Conservation (phyloP, 1,140 invertebrate genomes). For the Drosophila sechellia region DNA sequence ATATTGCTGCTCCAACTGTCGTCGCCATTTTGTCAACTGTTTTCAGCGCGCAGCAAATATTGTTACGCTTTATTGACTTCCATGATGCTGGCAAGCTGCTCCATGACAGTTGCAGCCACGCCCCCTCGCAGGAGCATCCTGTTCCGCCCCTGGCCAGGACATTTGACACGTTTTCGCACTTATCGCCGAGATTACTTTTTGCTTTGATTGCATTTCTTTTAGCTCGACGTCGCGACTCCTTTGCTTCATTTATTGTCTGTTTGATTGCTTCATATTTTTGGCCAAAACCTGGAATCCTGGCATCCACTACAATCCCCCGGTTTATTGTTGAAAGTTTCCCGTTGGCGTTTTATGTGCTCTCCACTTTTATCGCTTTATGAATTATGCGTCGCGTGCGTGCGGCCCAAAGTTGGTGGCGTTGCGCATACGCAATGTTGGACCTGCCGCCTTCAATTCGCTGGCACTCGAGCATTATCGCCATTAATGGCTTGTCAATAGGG, state of each 20-base stretch:
- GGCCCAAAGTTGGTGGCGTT: slow-evolving; percentile 39
- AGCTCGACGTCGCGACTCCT: slow-evolving; percentile 34
- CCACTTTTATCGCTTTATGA: slow-evolving; percentile 77
- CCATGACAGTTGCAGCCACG: slow-evolving; percentile 54
- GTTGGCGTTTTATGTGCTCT: slow-evolving; percentile 59
- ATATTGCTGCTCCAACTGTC: slow-evolving; percentile 65
- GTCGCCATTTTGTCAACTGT: slow-evolving; percentile 73
- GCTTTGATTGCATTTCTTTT: slow-evolving; percentile 76
- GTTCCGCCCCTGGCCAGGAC: slow-evolving; percentile 16
- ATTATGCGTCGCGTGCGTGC: slow-evolving; percentile 69
- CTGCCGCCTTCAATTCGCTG: slow-evolving; percentile 4
- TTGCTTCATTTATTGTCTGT: slow-evolving; percentile 66
- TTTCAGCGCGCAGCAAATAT: slow-evolving; percentile 55
- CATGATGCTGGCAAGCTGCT: slow-evolving; percentile 52
- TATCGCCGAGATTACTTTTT: slow-evolving; percentile 79
- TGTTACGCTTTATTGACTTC: slow-evolving; percentile 58
- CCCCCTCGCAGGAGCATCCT: slow-evolving; percentile 12
- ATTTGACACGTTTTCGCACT: slow-evolving; percentile 80
- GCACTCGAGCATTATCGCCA: slow-evolving; percentile 34
- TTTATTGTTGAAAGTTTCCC: slow-evolving; percentile 66
- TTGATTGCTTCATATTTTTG: slow-evolving; percentile 78
- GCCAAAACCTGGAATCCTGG: slow-evolving; percentile 17
- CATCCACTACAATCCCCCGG: slow-evolving; percentile 22
- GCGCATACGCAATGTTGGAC: slow-evolving; percentile 64
- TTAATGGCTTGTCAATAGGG: slow-evolving; percentile 66